Conservation (phyloP, 2,888 invertebrate genomes). For the Patella ulyssiponensis region DNA sequence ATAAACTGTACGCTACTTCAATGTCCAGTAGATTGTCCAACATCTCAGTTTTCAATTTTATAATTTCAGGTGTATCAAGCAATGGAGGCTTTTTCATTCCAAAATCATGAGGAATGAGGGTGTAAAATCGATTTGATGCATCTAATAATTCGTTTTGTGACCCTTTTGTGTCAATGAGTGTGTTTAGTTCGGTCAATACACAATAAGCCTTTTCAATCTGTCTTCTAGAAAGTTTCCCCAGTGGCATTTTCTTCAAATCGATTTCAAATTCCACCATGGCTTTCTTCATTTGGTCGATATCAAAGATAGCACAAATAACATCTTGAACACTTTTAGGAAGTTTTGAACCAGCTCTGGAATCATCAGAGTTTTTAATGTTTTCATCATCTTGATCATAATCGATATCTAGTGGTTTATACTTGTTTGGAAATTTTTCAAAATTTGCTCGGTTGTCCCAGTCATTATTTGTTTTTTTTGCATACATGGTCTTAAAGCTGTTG, state of each 20-base stretch:
- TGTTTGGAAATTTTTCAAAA: slow-evolving; percentile 82
- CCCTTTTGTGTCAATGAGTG: slow-evolving; percentile 65
- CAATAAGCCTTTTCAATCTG: slow-evolving; percentile 86
- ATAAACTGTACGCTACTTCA: slow-evolving; percentile 92
- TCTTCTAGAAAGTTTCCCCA: slow-evolving; percentile 93
- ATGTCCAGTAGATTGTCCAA: slow-evolving; percentile 93
- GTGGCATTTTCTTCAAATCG: slow-evolving; percentile 97
- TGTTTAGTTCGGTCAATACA: slow-evolving; percentile 77
- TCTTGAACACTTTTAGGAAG: slow-evolving; percentile 85
- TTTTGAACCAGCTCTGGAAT: slow-evolving; percentile 76
- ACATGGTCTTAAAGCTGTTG: slow-evolving; percentile 78
- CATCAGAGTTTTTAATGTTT: slow-evolving; percentile 54
- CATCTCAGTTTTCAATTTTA: slow-evolving; percentile 85
- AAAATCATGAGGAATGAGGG: slow-evolving; percentile 94
- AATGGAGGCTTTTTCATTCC: slow-evolving; percentile 87
- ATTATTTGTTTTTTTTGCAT: slow-evolving; percentile 88
- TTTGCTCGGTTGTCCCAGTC: slow-evolving; percentile 79
- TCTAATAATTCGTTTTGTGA: slow-evolving; percentile 80
- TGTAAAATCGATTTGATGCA: slow-evolving; percentile 94
- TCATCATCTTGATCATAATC: slow-evolving; percentile 81
- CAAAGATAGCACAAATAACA: slow-evolving; percentile 89
- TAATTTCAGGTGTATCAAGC: slow-evolving; percentile 82
- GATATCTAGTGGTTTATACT: slow-evolving; percentile 89
- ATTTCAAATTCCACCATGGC: slow-evolving; percentile 95
- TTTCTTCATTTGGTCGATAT: slow-evolving; percentile 91